phyloP scores from a whole-genome alignment of 2,888 invertebrate species.

The Eupithecia dodoneata region DNA sequence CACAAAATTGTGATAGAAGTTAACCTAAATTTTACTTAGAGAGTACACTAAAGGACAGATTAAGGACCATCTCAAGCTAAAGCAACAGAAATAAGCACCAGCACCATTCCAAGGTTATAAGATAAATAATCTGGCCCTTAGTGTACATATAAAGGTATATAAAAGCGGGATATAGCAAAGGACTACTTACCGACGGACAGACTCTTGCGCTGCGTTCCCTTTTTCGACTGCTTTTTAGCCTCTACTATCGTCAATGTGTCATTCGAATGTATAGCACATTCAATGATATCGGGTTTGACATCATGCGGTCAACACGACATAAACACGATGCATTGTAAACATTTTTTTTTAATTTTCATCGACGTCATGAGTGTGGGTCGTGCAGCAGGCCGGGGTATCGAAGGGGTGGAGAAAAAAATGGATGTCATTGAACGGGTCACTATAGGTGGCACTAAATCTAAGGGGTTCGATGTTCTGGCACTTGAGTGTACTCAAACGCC shows the following conservation, averaged over 20 bases:
- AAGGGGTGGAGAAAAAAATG: conserved; percentile 78
- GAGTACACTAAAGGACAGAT: conserved; percentile 69
- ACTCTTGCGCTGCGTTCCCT: conserved; percentile 88
- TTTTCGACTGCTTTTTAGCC: conserved; percentile 97
- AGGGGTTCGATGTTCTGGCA: conserved; percentile 59
- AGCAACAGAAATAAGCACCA: conserved; percentile 59
- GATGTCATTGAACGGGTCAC: conserved; percentile 83
- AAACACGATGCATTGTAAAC: conserved; percentile 81
- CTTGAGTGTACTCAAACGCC: conserved; percentile 62
- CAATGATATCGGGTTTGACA: conserved; percentile 72
- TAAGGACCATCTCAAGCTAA: conserved; percentile 50
- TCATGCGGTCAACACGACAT: conserved; percentile 83
- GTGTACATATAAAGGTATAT: conserved; percentile 63
- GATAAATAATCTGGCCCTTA: conserved; percentile 59
- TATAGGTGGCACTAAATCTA: conserved; percentile 75
- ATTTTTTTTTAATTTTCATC: conserved; percentile 74
- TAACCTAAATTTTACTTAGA: conserved; percentile 13
- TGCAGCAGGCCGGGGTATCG: conserved; percentile 79
- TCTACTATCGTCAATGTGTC: conserved; percentile 85
- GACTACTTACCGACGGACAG: conserved; percentile 90
- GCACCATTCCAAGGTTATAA: conserved; percentile 42
- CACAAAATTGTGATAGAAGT: conserved; percentile 19
- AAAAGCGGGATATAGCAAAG: conserved; percentile 76
- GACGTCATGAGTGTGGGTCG: conserved; percentile 77
- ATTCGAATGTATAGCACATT: conserved; percentile 71